These are phyloP conservation scores for Stegana nigrithorax DNA, from an alignment of 2,888 invertebrate genomes.

Conservation along the genomic window DNA sequence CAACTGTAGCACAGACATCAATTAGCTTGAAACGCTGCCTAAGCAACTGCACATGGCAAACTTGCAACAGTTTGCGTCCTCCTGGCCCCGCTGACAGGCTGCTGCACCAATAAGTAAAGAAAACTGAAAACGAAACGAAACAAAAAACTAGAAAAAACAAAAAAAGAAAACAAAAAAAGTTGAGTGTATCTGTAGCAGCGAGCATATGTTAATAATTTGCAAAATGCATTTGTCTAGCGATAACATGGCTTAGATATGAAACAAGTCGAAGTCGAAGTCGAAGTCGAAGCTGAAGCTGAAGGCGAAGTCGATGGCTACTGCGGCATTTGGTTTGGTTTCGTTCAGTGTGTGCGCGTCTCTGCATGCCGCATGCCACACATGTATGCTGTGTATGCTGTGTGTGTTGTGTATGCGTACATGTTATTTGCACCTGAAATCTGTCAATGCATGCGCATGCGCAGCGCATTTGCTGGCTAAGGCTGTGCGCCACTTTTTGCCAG, in stretches of 20 bases:
- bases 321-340: too few species aligned
- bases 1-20: slow-evolving; percentile 59
- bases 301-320: too few species aligned
- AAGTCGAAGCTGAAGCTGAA: background rate
- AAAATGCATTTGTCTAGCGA: slow-evolving; percentile 61
- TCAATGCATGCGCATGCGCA: slow-evolving; percentile 23
- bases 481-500: background rate
- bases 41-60: slow-evolving; percentile 21
- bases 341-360: too few species aligned
- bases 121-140: slow-evolving; percentile 38
- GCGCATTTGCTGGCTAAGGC: background rate
- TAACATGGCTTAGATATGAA: slow-evolving; percentile 53
- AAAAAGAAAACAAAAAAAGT: background rate
- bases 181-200: slow-evolving; percentile 7
- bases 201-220: slow-evolving; percentile 57
- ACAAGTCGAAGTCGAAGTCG: background rate
- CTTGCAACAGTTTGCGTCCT: background rate
- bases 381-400: background rate
- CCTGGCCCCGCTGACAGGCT: too few species aligned
- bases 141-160: background rate
- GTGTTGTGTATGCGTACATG: slow-evolving; percentile 7
- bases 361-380: background rate
- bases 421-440: slow-evolving; percentile 39
- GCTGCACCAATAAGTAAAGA: slow-evolving; percentile 42
- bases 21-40: slow-evolving; percentile 48